phyloP scores from a whole-genome alignment of 2,113 vertebrate genomes.

The Oriolus oriolus region DNA sequence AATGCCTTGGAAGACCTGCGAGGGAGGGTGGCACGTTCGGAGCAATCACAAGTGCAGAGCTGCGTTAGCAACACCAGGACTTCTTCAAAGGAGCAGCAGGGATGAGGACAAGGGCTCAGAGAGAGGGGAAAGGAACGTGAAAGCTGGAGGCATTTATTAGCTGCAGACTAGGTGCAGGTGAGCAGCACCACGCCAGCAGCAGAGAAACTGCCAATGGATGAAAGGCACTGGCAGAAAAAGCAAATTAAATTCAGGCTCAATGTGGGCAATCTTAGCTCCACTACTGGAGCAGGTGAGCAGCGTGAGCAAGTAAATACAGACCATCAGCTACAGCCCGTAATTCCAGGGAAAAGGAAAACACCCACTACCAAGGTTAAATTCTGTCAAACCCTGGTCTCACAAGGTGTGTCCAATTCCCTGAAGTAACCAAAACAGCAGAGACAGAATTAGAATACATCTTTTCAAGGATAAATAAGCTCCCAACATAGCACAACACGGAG shows the following conservation, averaged over 20 bases:
- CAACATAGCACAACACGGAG: neutral
- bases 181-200: neutral
- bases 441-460: neutral
- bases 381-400: neutral
- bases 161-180: neutral
- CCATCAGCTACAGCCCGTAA: neutral
- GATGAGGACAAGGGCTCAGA: neutral
- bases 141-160: neutral
- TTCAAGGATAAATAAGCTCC: neutral
- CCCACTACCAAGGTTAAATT: neutral
- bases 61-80: neutral
- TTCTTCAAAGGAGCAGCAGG: neutral
- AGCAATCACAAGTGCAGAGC: neutral
- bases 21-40: rapidly evolving
- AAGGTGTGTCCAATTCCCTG: neutral
- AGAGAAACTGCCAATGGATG: neutral
- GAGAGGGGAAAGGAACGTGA: neutral
- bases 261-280: neutral
- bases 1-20: rapidly evolving
- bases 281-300: neutral
- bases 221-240: neutral
- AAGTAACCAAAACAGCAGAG: neutral
- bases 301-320: neutral
- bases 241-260: neutral
- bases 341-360: neutral